Evolutionary conservation across 2,113 vertebrate species (phyloP), one percentile per base, ranked within the genome.

Genomic region (Fregata magnificens): DNA sequence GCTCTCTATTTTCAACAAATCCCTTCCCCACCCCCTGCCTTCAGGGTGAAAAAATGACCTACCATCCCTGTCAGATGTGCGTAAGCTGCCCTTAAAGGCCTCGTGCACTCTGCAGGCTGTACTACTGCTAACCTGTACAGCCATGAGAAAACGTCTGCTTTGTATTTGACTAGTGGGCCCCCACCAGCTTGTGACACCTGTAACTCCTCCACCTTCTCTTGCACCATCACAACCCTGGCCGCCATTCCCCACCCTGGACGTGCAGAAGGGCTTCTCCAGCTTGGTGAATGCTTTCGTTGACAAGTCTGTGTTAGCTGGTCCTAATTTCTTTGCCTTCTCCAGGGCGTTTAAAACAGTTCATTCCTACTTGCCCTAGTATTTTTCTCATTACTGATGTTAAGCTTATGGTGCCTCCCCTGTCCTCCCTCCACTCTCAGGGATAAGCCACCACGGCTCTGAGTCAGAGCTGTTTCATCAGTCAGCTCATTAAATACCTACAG

Each of bases 201-300:
- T 22, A 32, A 67, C 13, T 5, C 17, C 26, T 49, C 20, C 44
- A 32, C 10, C 2, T 16, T 50, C 66, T 80, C 42, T 44, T 44
- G 47, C 59, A 82, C 34, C 62, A 40, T 6, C 4, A 1, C 31
- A 63, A 13, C 15, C 10, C 61, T 42, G 52, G 47, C 56, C 63
- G 36, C 63, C 49, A 12, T 13, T 50, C 32, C 62, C 31, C 26
- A 56, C 17, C 50, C 29, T 0, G 2, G 9, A 12, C 0, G 2
- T 5, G 59, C 22, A 10, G 67, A 65, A 65, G 34, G 20, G 24
- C 50, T 62, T 36, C 45, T 77, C 59, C 26, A 21, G 55, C 50
- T 49, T 4, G 1, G 69, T 14, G 55, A 86, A 53, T 1, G 1
- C 15, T 45, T 52, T 10, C 0, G 0, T 6, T 50, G 45, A 36